Base-by-base conservation (phyloP, 2,113 vertebrate genomes). In the Tetraodon nigroviridis region DNA sequence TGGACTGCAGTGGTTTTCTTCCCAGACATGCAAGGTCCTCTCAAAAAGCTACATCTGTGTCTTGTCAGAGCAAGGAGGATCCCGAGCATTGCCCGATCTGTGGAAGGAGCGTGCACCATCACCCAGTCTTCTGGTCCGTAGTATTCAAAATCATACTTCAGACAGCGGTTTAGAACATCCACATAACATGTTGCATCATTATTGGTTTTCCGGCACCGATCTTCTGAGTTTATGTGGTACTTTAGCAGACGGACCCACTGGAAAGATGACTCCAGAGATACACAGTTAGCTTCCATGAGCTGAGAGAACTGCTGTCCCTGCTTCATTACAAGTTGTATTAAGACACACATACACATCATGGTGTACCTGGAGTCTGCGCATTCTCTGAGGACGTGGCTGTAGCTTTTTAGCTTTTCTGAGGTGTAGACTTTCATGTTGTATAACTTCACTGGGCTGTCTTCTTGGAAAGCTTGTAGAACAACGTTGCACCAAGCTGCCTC, bases 191-290 rank as follows among this genome's bases (percentile, higher is more conserved):
- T 21, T 20, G 54, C 4, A 1, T 45, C 29, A 27, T 51, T 44
- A 6, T 2, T 42, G 29, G 12, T 48, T 20, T 57, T 57, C 7
- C 40, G 13, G 64, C 14, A 61, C n/a, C 22, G 32, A 49, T 44
- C 56, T 6, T 64, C 66, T 67, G 75, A 51, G 40, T 72, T 80
- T 8, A 92, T 40, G 45, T 73, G 73, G 75, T 95, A 94, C 69
- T 93, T 95, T 67, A 95, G 75, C 45, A 87, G 80, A 63, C 87
- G 86, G n/a, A 89, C 86, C 93, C 93, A 95, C 61, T 92, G 87
- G 66, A 95, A 96, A 61, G 91, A 92, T 0, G 78, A 79, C 27
- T 81, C 78, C 7, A 71, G 62, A 20, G 53, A 17, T 1, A n/a
- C 59, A 56, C n/a, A 51, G 13, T 82, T 37, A n/a, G 84, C 60